Base-by-base conservation (phyloP, 2,113 vertebrate species). In the Chiloscyllium plagiosum region DNA sequence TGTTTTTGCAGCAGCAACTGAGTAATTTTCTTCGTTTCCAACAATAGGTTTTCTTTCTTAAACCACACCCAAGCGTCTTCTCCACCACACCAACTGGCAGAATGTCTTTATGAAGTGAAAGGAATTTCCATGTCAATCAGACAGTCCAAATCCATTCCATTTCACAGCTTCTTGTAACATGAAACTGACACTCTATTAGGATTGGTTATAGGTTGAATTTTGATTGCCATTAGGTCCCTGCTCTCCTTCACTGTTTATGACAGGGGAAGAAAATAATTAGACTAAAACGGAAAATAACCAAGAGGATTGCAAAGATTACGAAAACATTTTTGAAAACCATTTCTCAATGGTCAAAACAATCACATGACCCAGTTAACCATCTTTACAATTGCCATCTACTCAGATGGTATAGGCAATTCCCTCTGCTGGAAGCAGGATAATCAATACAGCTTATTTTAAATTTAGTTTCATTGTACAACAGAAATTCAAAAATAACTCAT, bases 201-300 rank as follows among this genome's bases (percentile, higher is more conserved):
- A 99, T 96, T 99, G 99, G 97, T 98, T 99, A 97, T 99, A 99
- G 96, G 98, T 99, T 98, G 98, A 99, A 97, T 99, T 99, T 97
- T 99, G 99, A 98, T 98, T 99, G 97, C 99, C 99, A 96, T 99
- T 99, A 98, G 99, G 98, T 98, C 99, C 99, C 98, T 99, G 99
- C 97, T 99, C 99, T 96, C 98, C 98, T 97, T 99, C 99, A 97
- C 99, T 99, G 98, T 96, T 96, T 33, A 33, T 47, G 66, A 47
- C 2, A 8, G 96, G 96, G 96, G 90, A 70, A 72, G 69, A 95
- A 96, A 97, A 87, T 97, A 97, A 95, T n/a, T 97, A 1, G 10
- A 96, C 95, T 29, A 61, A 33, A 92, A 92, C 61, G 33, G 6
- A 65, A 15, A 87, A 66, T 76, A 89, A 6, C 29, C 24, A 5